Base-by-base conservation (phyloP, 2,888 invertebrate species). In the Neuroscelio doddi region DNA sequence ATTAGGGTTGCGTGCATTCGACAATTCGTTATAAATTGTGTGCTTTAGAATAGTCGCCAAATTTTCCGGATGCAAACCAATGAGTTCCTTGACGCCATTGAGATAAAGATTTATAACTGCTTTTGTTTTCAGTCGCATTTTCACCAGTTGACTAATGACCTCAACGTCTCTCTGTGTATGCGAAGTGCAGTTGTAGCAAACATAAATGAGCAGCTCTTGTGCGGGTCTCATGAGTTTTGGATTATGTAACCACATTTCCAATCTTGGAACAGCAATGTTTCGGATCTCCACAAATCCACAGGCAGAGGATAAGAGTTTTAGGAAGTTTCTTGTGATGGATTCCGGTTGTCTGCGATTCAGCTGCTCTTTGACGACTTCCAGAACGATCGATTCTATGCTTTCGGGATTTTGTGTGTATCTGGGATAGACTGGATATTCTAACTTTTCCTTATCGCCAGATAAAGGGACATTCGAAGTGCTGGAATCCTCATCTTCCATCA, bases 201-300 rank as follows among this genome's bases (percentile, higher is more conserved):
- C 90, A 76, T 94, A 92, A 51, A 96, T 92, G 17, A 98, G 86
- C 50, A 98, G 85, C 85, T 98, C 98, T 83, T 97, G 96, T 0
- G 96, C 96, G 15, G 93, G 91, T 75, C 95, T 91, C 87, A 94
- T 93, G 50, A 97, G 86, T 88, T 98, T 98, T 63, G 97, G 96
- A 81, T 97, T 97, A 83, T 97, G 96, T 57, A 98, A 87, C 97
- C 97, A 98, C 73, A 93, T 90, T 83, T 98, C 98, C 14, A 98
- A 87, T 0, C 94, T 90, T 0, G 92, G 90, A 0, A 93, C 91
- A 0, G 93, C 91, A 49, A 93, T 89, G 76, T 92, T 89, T 15
- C 96, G 88, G 66, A 96, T 92, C 88, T 97, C 96, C 0, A 91
- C 90, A 58, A 96, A 90, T 0, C 98, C 97, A 70, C 94, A 92